Evolutionary conservation across 2,888 invertebrate genomes (phyloP), one percentile per base, ranked within the genome.

Genomic region (Andrena fulva): DNA sequence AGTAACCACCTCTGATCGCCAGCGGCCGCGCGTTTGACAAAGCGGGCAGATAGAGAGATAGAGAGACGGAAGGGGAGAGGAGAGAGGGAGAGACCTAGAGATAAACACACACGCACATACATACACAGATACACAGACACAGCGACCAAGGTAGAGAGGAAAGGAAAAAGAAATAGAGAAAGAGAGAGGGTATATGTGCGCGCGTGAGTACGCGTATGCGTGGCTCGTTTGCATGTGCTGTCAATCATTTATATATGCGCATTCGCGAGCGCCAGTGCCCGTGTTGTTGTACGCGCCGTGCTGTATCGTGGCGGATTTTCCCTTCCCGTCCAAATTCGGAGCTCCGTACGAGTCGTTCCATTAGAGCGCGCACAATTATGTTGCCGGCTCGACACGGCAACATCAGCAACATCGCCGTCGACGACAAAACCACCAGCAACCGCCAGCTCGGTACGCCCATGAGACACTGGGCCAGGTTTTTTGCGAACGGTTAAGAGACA

Each of bases 401-500:
- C 60, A 79, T 63, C 79, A 84, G 35, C 71, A 76, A 82, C 75
- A 68, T 54, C 69, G 76, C 48, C 78, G 48, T 50, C 71, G 62
- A 35, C 66, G 68, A 56, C 62, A 56, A 56, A 56, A 27, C 24
- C 27, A 29, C 48, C 67, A 75, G 33, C 68, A 64, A 64, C 56
- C 56, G 24, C 8, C 56, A 27, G 24, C 33, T 60, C 75, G 60
- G 50, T 62, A 69, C 68, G 60, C 67, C 70, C 69, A 42, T 77
- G 66, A 85, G 66, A 75, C 70, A 60, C 33, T 68, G 78, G 77
- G 67, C 52, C 63, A 86, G 87, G 89, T 86, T 82, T 77, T 73
- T 91, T 54, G 89, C 90, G 31, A 89, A 91, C 80, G 88, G 89
- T 89, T 91, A 89, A 79, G 60, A 63, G 27, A 59, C 27, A 66